Percentiles rank a stretch among this genome's conserved stretches.
Conservation (phyloP, 2,113 vertebrate genomes). For the Candoia aspera region DNA sequence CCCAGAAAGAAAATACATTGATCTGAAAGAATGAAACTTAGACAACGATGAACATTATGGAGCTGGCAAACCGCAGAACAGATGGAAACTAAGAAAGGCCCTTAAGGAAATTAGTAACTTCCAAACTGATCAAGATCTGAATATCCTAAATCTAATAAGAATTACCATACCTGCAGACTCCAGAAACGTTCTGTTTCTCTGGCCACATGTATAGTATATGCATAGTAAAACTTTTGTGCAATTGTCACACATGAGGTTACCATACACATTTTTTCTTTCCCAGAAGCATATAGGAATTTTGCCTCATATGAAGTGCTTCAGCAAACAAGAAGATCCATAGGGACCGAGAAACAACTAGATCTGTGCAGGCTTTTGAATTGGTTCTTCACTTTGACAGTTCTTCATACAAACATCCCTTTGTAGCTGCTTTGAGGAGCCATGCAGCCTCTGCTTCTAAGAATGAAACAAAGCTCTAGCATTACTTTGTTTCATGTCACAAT, state of each 20-base stretch:
- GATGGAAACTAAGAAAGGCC: background rate
- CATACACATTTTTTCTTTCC: background rate
- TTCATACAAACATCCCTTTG: background rate
- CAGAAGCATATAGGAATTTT: background rate
- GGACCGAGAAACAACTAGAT: background rate
- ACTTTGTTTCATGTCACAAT: background rate
- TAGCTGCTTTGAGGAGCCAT: background rate
- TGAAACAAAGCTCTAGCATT: background rate
- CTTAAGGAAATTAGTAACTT: background rate
- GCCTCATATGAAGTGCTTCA: background rate
- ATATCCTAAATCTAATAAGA: background rate
- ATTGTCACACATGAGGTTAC: background rate
- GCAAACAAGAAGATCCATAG: background rate
- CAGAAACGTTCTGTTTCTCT: background rate
- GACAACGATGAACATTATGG: background rate
- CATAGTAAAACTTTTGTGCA: background rate
- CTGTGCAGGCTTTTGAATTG: background rate
- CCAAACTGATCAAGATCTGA: background rate
- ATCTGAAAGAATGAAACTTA: background rate
- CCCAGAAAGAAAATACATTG: constrained; percentile 1
- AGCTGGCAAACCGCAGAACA: background rate
- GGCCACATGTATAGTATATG: background rate
- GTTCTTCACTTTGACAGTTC: background rate
- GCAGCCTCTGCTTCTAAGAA: background rate
- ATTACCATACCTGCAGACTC: background rate